A percentile compares a stretch with the other conserved stretches of the same genome.
phyloP scores from a whole-genome alignment of 2,888 invertebrate species.

The Cephus sareptanus region DNA sequence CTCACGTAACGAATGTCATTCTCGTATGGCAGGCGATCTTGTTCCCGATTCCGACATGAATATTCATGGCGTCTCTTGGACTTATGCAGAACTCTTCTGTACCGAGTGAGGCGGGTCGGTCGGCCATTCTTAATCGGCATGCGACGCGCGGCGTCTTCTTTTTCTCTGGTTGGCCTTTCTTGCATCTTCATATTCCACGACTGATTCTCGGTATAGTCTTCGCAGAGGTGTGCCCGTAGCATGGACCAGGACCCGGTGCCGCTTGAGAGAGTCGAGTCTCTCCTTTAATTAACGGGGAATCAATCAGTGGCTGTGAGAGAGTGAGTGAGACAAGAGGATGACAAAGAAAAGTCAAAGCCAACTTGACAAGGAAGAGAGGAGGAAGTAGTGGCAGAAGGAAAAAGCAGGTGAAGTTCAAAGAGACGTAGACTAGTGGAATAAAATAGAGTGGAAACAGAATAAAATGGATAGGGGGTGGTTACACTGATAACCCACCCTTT shows the following conservation, averaged over 20 bases:
- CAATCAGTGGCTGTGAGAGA: slow-evolving; percentile 43
- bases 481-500: too few species aligned
- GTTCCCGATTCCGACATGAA: slow-evolving; percentile 35
- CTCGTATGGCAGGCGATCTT: not conserved
- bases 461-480: too few species aligned
- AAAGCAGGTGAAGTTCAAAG: too few species aligned
- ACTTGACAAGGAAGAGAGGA: not conserved
- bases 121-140: slow-evolving; percentile 34
- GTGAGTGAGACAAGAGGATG: slow-evolving; percentile 7
- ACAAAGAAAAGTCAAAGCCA: not conserved
- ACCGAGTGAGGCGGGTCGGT: slow-evolving; percentile 11
- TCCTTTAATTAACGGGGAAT: slow-evolving; percentile 59
- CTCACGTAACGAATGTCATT: not conserved
- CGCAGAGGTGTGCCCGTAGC: slow-evolving; percentile 23
- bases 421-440: too few species aligned
- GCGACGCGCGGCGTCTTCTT: slow-evolving; percentile 35
- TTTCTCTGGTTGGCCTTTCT: slow-evolving; percentile 30
- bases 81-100: slow-evolving; percentile 46
- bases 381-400: too few species aligned
- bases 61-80: slow-evolving; percentile 45
- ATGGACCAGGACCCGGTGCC: slow-evolving; percentile 21
- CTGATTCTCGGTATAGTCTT: slow-evolving; percentile 46
- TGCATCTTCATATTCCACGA: slow-evolving; percentile 40
- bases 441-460: too few species aligned
- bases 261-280: slow-evolving; percentile 24